Evolutionary conservation across 2,888 invertebrate species (phyloP).

Genomic region (Drosophila anomalata): DNA sequence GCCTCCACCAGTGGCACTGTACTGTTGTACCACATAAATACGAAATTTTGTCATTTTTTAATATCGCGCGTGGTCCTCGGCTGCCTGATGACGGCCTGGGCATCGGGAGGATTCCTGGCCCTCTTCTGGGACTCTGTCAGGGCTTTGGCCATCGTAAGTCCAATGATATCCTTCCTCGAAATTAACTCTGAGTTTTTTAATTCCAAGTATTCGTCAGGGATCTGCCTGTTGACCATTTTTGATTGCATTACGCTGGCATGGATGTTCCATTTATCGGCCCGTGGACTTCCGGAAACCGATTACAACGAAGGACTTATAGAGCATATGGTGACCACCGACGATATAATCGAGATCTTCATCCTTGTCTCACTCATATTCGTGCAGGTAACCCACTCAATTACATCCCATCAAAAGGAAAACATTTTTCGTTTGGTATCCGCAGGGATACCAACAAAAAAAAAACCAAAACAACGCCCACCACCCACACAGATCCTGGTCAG

Average conservation of each 20-base stretch:
- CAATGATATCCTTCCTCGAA: background rate
- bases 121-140: background rate
- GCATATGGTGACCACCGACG: background rate
- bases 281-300: background rate
- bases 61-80: background rate
- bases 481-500: conserved; percentile 1
- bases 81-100: background rate
- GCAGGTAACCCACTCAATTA: background rate
- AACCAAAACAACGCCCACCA: background rate
- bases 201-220: conserved; percentile 18
- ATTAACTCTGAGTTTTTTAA: background rate
- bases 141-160: background rate
- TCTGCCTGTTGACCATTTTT: conserved; percentile 7
- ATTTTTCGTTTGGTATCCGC: background rate
- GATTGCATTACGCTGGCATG: conserved; percentile 7
- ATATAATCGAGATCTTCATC: background rate
- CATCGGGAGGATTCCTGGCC: background rate
- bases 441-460: background rate
- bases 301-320: background rate
- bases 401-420: background rate
- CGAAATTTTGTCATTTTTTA: background rate
- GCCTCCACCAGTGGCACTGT: conserved; percentile 21
- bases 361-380: background rate
- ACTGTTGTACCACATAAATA: conserved; percentile 12
- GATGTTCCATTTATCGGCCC: background rate